phyloP scores from a whole-genome alignment of 2,888 invertebrate genomes.

The Phortica magna region DNA sequence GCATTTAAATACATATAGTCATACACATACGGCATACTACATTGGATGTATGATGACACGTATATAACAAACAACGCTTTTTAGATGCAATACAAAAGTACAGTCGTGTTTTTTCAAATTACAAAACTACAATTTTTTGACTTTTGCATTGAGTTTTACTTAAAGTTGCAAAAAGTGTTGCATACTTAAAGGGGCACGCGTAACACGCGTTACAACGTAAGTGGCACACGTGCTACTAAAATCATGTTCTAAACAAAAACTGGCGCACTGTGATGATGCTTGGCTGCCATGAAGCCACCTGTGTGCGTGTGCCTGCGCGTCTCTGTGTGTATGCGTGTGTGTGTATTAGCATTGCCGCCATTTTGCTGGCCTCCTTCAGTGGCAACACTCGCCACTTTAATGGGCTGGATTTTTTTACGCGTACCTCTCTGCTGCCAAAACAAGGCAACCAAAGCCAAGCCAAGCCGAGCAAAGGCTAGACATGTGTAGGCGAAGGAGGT shows the following conservation, averaged over 20 bases:
- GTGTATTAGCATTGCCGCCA: too few species aligned
- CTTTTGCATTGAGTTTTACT: neutral
- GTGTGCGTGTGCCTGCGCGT: neutral
- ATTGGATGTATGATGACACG: too few species aligned
- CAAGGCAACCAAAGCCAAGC: too few species aligned
- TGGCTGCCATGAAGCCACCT: slow-evolving; percentile 1
- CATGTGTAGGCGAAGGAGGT: too few species aligned
- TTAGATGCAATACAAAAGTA: slow-evolving; percentile 28
- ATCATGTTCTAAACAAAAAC: slow-evolving; percentile 17
- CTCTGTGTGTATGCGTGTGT: too few species aligned
- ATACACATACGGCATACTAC: too few species aligned
- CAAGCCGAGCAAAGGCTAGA: too few species aligned
- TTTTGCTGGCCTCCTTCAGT: slow-evolving; percentile 16
- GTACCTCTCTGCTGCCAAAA: neutral
- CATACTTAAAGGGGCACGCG: neutral
- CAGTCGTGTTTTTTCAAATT: slow-evolving; percentile 19
- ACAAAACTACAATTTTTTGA: neutral
- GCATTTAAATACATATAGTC: neutral
- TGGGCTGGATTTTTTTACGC: slow-evolving; percentile 21
- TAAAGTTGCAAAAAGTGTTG: neutral
- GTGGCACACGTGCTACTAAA: neutral
- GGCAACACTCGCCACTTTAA: neutral
- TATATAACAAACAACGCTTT: slow-evolving; percentile 13
- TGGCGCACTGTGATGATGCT: slow-evolving; percentile 14
- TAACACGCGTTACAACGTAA: neutral